These are phyloP conservation scores for Sprattus sprattus DNA, from an alignment of 2,113 vertebrate genomes.

Conservation along the genomic window DNA sequence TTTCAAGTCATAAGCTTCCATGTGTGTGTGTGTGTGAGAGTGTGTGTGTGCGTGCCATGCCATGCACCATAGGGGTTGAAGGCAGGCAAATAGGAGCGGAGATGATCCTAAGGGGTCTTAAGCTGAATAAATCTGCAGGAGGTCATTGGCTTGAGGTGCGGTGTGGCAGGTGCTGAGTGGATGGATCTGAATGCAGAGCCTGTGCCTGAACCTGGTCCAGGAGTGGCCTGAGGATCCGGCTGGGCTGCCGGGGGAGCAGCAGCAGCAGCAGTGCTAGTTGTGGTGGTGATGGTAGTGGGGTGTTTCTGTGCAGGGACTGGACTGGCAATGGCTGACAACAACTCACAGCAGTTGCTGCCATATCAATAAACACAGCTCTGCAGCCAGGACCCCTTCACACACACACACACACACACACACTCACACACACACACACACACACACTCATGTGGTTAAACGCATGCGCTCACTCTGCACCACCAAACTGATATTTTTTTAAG, in stretches of 20 bases:
- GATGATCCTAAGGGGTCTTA: slow-evolving; percentile 50
- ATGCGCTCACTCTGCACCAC: too few species aligned
- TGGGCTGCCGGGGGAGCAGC: not conserved
- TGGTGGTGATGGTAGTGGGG: not conserved
- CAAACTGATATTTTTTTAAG: too few species aligned
- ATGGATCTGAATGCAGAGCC: slow-evolving; percentile 41
- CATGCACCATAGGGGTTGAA: slow-evolving; percentile 34
- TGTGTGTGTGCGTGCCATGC: not conserved
- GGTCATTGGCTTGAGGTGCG: slow-evolving; percentile 55
- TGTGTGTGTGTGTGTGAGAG: not conserved
- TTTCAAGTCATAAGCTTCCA: slow-evolving; percentile 61
- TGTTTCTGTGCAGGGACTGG: not conserved
- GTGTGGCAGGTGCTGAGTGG: slow-evolving; percentile 55
- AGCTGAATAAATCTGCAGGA: slow-evolving; percentile 59
- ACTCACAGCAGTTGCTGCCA: too few species aligned
- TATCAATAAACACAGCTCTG: too few species aligned
- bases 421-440: slow-evolving; percentile 7
- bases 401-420: not conserved
- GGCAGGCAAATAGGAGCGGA: not conserved
- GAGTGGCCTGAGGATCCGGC: not conserved
- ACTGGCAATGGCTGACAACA: not conserved
- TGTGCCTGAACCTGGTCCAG: slow-evolving; percentile 12
- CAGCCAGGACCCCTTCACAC: not conserved
- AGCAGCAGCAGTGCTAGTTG: not conserved
- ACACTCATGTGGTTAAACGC: not conserved